Percentiles rank a stretch among this genome's conserved stretches.
These are phyloP conservation scores for Ditylenchus weischeri DNA, from an alignment of 2,888 invertebrate genomes.

Conservation along the genomic window DNA sequence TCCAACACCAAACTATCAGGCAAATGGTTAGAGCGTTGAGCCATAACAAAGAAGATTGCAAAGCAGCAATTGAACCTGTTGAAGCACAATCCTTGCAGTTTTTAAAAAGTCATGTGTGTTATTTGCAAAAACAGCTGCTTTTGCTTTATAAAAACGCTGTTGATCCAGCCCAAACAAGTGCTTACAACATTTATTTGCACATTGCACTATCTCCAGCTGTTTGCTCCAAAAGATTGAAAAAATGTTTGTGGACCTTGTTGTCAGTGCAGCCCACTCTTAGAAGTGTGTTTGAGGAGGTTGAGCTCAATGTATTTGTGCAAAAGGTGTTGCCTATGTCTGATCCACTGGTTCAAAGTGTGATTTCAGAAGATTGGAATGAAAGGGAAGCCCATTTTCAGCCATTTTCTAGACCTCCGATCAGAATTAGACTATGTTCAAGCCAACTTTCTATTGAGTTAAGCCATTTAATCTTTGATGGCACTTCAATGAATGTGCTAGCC, in stretches of 20 bases:
- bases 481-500: slow-evolving; percentile 31
- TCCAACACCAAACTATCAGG: slow-evolving; percentile 34
- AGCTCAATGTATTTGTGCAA: not conserved
- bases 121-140: slow-evolving; percentile 15
- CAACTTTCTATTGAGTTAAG: slow-evolving; percentile 16
- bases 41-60: not conserved
- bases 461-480: slow-evolving; percentile 28
- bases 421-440: not conserved
- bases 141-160: not conserved
- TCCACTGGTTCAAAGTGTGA: not conserved
- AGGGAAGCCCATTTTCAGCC: not conserved
- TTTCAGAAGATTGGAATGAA: not conserved
- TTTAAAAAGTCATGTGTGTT: not conserved
- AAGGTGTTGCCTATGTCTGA: not conserved
- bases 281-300: slow-evolving; percentile 5
- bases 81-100: not conserved
- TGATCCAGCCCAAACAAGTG: not conserved
- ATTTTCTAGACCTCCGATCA: not conserved
- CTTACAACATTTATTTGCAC: not conserved
- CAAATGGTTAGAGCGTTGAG: slow-evolving; percentile 19
- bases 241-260: not conserved
- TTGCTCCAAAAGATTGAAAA: not conserved
- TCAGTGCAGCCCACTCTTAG: slow-evolving; percentile 1
- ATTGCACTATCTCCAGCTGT: not conserved
- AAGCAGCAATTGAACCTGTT: not conserved